Percentiles rank a stretch among this genome's conserved stretches.
phyloP scores from a whole-genome alignment of 1,140 invertebrate species.

The Aphelinus atriplicis region DNA sequence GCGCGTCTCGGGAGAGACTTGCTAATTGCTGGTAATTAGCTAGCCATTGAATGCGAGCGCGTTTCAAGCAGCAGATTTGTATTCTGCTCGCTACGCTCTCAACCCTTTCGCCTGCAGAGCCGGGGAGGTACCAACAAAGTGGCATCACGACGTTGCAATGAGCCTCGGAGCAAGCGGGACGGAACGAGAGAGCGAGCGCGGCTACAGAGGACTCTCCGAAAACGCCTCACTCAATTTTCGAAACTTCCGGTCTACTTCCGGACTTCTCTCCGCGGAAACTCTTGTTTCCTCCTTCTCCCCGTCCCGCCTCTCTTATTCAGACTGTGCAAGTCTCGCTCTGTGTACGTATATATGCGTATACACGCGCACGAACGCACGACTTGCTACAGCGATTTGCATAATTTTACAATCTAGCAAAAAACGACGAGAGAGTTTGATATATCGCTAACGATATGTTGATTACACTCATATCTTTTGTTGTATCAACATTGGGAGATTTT shows the following conservation, averaged over 20 bases:
- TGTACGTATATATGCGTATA: background rate
- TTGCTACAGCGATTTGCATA: too few relatives aligned
- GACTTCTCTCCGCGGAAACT: slow-evolving; percentile 2
- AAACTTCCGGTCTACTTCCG: slow-evolving; percentile 16
- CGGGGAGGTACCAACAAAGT: background rate
- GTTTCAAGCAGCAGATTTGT: slow-evolving; percentile 14
- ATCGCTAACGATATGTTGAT: too few relatives aligned
- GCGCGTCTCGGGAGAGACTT: slow-evolving; percentile 13
- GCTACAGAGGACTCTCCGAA: slow-evolving; percentile 11
- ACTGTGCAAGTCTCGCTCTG: slow-evolving; percentile 7
- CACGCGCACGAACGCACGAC: too few relatives aligned
- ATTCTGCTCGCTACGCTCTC: slow-evolving; percentile 8
- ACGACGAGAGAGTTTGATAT: too few relatives aligned
- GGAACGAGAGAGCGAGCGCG: background rate
- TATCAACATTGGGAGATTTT: too few relatives aligned
- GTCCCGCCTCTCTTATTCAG: too few relatives aligned
- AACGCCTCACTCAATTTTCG: slow-evolving; percentile 25
- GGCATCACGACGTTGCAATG: background rate
- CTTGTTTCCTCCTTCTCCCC: too few relatives aligned
- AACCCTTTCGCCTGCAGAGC: background rate
- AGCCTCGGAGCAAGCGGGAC: too few relatives aligned
- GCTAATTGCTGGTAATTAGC: slow-evolving; percentile 37
- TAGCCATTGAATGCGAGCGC: slow-evolving; percentile 28
- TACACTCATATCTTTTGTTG: too few relatives aligned
- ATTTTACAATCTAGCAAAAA: too few relatives aligned